phyloP scores from a whole-genome alignment of 2,797 vertebrate species.

The Pangasius macronema region DNA sequence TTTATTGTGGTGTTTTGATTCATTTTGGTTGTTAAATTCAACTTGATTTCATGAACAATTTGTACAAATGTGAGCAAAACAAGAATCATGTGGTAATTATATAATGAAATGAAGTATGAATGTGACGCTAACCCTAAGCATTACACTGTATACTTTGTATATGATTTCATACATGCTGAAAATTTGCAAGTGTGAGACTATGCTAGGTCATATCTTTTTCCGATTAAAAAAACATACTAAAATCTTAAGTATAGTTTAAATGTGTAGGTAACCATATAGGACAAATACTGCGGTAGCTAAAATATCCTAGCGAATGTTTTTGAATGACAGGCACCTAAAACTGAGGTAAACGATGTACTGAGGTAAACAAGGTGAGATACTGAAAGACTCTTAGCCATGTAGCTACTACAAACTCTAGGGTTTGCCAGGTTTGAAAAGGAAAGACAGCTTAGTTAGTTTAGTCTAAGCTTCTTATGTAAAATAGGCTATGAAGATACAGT shows the following conservation, averaged over 20 bases:
- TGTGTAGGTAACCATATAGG: background rate
- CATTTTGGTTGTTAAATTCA: background rate
- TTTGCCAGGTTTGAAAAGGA: background rate
- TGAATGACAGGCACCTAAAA: too few relatives aligned
- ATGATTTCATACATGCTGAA: background rate
- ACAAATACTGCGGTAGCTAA: background rate
- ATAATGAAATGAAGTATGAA: background rate
- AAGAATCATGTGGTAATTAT: background rate
- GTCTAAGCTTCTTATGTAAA: background rate
- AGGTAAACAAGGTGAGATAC: background rate
- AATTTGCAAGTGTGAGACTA: background rate
- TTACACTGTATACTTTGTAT: background rate
- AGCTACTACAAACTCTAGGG: background rate
- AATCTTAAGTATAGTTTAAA: background rate
- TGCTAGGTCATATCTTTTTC: background rate
- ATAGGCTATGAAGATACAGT: background rate
- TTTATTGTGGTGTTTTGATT: background rate
- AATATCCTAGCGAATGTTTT: background rate
- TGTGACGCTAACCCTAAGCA: background rate
- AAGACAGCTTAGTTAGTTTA: background rate
- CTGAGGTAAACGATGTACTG: background rate
- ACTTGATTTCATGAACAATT: background rate
- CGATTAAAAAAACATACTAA: too few relatives aligned
- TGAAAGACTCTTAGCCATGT: background rate
- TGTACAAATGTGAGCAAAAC: background rate